A percentile compares a stretch with the other conserved stretches of the same genome.
Evolutionary conservation across 2,888 invertebrate genomes (phyloP).

Genomic region (Melanchra persicariae): DNA sequence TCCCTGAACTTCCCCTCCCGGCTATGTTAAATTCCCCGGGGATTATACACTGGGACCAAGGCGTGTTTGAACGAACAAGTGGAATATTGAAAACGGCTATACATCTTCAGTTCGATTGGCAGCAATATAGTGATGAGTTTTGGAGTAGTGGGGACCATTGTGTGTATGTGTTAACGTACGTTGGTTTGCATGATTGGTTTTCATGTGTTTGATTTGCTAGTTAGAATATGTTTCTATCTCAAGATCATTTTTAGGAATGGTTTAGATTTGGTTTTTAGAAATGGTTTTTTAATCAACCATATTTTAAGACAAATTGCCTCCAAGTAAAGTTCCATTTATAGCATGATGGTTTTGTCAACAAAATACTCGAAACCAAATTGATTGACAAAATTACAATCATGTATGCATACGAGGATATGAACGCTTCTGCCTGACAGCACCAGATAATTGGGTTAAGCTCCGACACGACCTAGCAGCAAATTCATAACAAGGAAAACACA

Average conservation of each 20-base stretch:
- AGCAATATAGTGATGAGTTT: slow-evolving; percentile 30
- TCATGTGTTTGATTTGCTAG: background rate
- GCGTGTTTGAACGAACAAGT: slow-evolving; percentile 35
- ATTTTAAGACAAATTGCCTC: too few species aligned
- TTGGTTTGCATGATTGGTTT: background rate
- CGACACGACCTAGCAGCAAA: slow-evolving; percentile 33
- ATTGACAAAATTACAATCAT: slow-evolving; percentile 40
- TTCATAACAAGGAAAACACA: slow-evolving; percentile 47
- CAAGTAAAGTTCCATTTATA: too few species aligned
- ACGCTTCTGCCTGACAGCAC: slow-evolving; percentile 28
- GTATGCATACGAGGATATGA: slow-evolving; percentile 16
- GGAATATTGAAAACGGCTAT: slow-evolving; percentile 48
- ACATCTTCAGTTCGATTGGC: slow-evolving; percentile 37
- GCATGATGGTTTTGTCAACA: background rate
- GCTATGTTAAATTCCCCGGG: slow-evolving; percentile 36
- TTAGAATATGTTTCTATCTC: too few species aligned
- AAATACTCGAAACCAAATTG: background rate
- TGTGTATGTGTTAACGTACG: slow-evolving; percentile 2
- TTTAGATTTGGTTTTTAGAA: too few species aligned
- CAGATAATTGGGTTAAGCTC: slow-evolving; percentile 56
- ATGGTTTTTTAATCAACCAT: too few species aligned
- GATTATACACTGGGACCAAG: slow-evolving; percentile 41
- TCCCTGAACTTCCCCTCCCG: slow-evolving; percentile 35
- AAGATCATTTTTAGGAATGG: too few species aligned
- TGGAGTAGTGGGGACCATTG: background rate